Percentiles rank a stretch among this genome's conserved stretches.
phyloP scores from a whole-genome alignment of 2,797 vertebrate species.

The Sarcophilus harrisii region DNA sequence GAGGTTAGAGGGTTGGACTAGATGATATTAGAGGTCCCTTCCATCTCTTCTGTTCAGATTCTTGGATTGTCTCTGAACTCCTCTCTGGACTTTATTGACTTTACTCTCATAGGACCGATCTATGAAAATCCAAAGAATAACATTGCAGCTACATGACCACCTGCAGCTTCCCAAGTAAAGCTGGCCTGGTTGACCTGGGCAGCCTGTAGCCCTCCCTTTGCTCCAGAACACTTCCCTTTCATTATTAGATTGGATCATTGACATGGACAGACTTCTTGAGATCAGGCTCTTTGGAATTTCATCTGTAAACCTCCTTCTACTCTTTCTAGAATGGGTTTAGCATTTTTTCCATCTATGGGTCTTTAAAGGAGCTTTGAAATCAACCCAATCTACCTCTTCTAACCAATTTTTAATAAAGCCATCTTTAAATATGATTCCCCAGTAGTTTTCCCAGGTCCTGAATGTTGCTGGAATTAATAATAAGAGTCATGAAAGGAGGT shows the following conservation, averaged over 20 bases:
- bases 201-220: background rate
- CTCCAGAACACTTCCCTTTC: background rate
- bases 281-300: background rate
- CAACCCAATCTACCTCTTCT: conserved; percentile 29
- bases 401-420: conserved; percentile 47
- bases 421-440: conserved; percentile 35
- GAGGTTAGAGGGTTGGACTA: background rate
- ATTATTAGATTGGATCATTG: background rate
- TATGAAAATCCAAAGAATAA: background rate
- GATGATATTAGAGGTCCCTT: conserved; percentile 30
- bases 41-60: background rate
- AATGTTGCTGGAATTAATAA: conserved; percentile 48
- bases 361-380: conserved; percentile 33
- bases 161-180: background rate
- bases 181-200: background rate
- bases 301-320: background rate
- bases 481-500: background rate
- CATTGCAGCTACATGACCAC: background rate
- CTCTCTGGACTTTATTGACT: background rate
- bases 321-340: conserved; percentile 28
- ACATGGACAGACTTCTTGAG: background rate
- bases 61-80: background rate
- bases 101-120: background rate
- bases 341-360: background rate
- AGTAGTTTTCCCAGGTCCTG: conserved; percentile 45